Evolutionary conservation across 2,797 vertebrate species (phyloP), one percentile per base, ranked within the genome.

Genomic region (Amphiprion clarkii): DNA sequence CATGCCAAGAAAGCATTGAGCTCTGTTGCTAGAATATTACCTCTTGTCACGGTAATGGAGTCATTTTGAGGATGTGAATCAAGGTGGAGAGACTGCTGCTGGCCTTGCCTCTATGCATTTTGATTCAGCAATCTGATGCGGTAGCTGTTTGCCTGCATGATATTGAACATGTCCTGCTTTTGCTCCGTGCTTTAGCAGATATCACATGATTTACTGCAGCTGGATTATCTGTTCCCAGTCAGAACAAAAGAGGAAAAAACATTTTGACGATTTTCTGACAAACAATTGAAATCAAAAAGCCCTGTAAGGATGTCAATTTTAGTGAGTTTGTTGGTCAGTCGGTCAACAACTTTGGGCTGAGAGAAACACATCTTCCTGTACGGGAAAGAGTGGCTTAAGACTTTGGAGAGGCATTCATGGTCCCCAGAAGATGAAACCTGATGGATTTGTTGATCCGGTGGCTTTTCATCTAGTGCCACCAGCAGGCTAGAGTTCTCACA

Each of bases 41-140:
- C 85, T 83, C 71, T 80, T 88, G 83, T 88, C 87, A 85, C 73
- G 6, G 72, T 92, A 89, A 87, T 83, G 59, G 78, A 86, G 79
- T 86, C 69, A 53, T 76, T 83, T 73, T 17, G 55, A 71, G 61
- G 56, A 52, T 83, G 66, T 74, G 81, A 79, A 68, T 82, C n/a
- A 64, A 82, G 58, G 66, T 67, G 25, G 63, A 33, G 71, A 76
- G 70, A 61, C 52, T 27, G 46, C 64, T 65, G 57, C 58, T 67
- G 71, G 73, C 69, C 68, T 57, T 0, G 0, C 29, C 36, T 72
- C 19, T 44, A 21, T 70, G 10, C 42, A 59, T 17, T 72, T 67
- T 54, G 29, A 67, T 73, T 70, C n/a, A 14, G n/a, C 29, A n/a
- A 11, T 44, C 49, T 62, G 59, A 72, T 71, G 65, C 39, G 57